Conservation (phyloP, 2,113 vertebrate genomes). For the Phainopepla nitens region DNA sequence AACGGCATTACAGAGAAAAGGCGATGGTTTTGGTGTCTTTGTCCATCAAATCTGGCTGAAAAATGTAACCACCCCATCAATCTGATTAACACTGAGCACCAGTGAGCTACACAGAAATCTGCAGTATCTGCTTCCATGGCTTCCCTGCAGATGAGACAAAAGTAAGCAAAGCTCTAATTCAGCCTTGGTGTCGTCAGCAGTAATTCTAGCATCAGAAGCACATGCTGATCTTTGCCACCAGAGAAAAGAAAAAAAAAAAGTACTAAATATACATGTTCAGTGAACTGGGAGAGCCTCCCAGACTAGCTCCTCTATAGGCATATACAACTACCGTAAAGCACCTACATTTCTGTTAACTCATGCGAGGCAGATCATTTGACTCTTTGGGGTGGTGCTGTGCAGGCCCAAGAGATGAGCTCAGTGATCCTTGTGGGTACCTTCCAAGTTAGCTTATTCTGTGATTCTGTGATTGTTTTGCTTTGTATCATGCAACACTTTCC, state of each 20-base stretch:
- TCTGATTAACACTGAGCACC: not conserved
- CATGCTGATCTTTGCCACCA: not conserved
- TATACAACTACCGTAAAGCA: not conserved
- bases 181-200: not conserved
- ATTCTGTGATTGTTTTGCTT: not conserved
- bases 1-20: not conserved
- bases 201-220: not conserved
- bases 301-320: not conserved
- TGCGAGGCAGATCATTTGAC: not conserved
- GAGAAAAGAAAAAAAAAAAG: too few species aligned
- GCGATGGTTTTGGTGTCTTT: not conserved
- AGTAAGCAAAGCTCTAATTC: slow-evolving; percentile 3
- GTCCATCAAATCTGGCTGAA: not conserved
- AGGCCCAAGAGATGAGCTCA: not conserved
- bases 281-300: not conserved
- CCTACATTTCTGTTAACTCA: not conserved
- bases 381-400: not conserved
- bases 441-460: not conserved
- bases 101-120: not conserved
- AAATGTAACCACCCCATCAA: not conserved
- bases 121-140: not conserved
- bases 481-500: not conserved
- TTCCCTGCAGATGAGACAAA: not conserved
- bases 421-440: not conserved
- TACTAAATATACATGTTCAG: not conserved